Evolutionary conservation across 2,113 vertebrate genomes (phyloP).

Genomic region (Crotalus tigris): DNA sequence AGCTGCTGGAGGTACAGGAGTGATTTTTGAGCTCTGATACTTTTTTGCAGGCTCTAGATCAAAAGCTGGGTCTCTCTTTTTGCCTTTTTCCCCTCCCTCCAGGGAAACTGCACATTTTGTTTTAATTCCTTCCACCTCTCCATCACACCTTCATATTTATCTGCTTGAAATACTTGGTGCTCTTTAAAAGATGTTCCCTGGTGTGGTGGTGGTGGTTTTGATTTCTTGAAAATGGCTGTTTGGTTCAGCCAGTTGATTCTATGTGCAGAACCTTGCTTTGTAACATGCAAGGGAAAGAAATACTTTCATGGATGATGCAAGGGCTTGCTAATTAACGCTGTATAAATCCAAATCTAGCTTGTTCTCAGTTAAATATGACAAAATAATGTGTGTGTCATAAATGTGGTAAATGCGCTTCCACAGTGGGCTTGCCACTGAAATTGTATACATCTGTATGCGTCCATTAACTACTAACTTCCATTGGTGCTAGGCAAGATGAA

Average conservation of each 20-base stretch:
- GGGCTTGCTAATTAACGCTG: background rate
- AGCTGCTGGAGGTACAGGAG: background rate
- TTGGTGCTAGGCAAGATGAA: constrained; percentile 56
- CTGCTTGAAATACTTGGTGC: background rate
- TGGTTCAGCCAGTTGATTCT: background rate
- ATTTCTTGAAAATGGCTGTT: background rate
- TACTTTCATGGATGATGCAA: background rate
- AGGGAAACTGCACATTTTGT: background rate
- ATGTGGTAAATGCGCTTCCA: background rate
- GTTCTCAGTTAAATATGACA: background rate
- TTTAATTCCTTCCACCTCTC: background rate
- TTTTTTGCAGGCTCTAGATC: background rate
- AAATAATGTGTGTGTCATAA: background rate
- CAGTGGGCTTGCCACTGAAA: background rate
- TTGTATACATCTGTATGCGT: background rate
- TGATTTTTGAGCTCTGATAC: background rate
- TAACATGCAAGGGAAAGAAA: background rate
- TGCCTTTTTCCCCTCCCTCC: background rate
- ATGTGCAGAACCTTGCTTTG: background rate
- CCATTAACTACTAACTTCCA: constrained; percentile 62
- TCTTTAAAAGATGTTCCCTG: background rate
- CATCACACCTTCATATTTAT: background rate
- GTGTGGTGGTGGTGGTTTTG: background rate
- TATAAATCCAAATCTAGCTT: background rate
- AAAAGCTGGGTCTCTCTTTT: background rate